Evolutionary conservation across 2,888 invertebrate genomes (phyloP).

Genomic region (Zelleria hepariella): DNA sequence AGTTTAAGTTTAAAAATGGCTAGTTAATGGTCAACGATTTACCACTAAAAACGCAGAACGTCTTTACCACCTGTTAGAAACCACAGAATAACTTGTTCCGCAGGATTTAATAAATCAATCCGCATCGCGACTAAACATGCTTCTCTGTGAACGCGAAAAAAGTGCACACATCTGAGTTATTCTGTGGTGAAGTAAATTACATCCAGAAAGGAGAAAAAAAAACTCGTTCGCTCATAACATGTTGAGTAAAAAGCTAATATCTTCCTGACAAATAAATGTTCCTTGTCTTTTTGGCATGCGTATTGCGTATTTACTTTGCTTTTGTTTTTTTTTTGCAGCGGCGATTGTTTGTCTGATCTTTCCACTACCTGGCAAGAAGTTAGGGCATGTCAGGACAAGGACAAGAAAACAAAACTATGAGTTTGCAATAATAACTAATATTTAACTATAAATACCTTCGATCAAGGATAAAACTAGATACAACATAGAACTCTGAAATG

Average conservation of each 20-base stretch:
- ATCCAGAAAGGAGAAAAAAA: constrained; percentile 22
- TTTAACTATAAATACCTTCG: no score
- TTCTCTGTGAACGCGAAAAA: not conserved
- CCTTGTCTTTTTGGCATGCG: constrained; percentile 13
- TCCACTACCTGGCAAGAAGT: no score
- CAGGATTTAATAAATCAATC: not conserved
- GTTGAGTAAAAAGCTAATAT: constrained; percentile 14
- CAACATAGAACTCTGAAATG: no score
- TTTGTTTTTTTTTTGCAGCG: constrained; percentile 3
- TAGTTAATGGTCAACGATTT: no score
- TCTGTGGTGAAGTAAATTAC: not conserved
- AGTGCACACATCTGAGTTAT: not conserved
- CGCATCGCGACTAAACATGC: not conserved
- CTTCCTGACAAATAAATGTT: constrained; percentile 28
- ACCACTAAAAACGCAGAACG: no score
- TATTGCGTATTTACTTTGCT: constrained; percentile 32
- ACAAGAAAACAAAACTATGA: no score
- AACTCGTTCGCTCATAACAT: constrained; percentile 11
- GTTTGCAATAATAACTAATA: no score
- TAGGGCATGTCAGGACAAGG: no score
- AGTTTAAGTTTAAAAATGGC: no score
- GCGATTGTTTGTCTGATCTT: not conserved
- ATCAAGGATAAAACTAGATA: no score
- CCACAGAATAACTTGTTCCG: not conserved
- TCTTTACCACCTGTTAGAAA: no score